These are phyloP conservation scores for Lasiommata megera DNA, from an alignment of 2,888 invertebrate genomes.

Conservation along the genomic window DNA sequence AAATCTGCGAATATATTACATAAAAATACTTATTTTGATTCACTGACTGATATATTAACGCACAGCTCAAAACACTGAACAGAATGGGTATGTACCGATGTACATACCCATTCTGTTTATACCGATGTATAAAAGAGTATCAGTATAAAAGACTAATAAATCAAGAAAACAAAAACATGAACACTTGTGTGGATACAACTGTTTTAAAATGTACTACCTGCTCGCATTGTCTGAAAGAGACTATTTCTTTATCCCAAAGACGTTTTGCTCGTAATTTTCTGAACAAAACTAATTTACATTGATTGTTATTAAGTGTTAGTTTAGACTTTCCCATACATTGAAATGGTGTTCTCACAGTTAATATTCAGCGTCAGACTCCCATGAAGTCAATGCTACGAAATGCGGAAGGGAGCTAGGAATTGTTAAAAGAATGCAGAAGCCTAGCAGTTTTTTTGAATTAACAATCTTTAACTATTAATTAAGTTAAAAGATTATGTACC, in stretches of 20 bases:
- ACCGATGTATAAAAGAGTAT: no score
- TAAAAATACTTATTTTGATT: no score
- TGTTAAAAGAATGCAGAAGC: neutral
- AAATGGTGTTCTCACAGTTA: conserved; percentile 46
- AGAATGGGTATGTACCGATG: no score
- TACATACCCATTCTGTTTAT: no score
- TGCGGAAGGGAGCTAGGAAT: conserved; percentile 20
- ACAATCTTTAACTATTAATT: neutral
- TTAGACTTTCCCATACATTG: conserved; percentile 35
- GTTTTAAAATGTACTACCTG: neutral
- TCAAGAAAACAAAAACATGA: no score
- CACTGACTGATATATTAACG: no score
- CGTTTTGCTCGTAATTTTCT: neutral
- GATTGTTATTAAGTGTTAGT: conserved; percentile 13
- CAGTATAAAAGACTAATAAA: no score
- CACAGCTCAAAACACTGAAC: no score
- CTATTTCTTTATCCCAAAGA: neutral
- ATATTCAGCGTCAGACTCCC: conserved; percentile 41
- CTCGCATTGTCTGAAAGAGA: neutral
- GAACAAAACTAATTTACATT: conserved; percentile 5
- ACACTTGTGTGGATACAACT: neutral
- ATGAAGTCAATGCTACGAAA: conserved; percentile 40
- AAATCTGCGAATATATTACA: no score
- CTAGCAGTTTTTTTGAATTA: neutral
- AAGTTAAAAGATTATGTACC: no score